Evolutionary conservation across 1,140 invertebrate genomes (phyloP), one percentile per base, ranked within the genome.

Genomic region (Tetranychus cinnabarinus): DNA sequence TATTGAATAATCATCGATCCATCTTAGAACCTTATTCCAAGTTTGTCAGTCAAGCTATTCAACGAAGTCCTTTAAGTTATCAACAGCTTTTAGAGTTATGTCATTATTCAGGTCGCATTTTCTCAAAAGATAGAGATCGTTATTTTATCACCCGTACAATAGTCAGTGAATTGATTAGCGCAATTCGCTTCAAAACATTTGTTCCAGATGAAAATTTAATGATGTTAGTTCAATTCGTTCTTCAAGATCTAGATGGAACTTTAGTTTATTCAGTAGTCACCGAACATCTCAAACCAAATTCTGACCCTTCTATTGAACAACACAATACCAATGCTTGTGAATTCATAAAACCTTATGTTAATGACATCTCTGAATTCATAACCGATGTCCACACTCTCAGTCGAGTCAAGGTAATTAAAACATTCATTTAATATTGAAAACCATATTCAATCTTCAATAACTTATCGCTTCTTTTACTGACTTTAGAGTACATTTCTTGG

Each of bases 21-120:
- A 81, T 91, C 69, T 72, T 96, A 61, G 95, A 98, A 69, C 86
- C 90, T n/a, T 95, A 96, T 71, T 86, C 88, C 1, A 97, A 97
- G 77, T 80, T 97, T 56, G 70, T 97, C 35, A 86, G 85, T 69
- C 88, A 86, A 71, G 80, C 83, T 4, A 83, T 97, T 50, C 89
- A 95, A 73, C 85, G 88, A 69, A 85, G 81, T 62, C 77, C 79
- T n/a, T 74, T 97, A 39, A 82, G 86, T 62, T 85, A 96, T 67
- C 80, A 82, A 55, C 80, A 83, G 61, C 71, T 97, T 5, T 80
- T 86, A 1, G 90, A 97, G 70, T 75, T 97, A 13, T 93, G 88
- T 71, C 85, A 84, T 58, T 76, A 88, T 1, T 93, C 89, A 70
- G 86, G 87, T 68, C 77, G 87, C 66, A 37, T 54, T 33, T 64